phyloP scores from a whole-genome alignment of 2,888 invertebrate species.

The Bellardia bayeri region DNA sequence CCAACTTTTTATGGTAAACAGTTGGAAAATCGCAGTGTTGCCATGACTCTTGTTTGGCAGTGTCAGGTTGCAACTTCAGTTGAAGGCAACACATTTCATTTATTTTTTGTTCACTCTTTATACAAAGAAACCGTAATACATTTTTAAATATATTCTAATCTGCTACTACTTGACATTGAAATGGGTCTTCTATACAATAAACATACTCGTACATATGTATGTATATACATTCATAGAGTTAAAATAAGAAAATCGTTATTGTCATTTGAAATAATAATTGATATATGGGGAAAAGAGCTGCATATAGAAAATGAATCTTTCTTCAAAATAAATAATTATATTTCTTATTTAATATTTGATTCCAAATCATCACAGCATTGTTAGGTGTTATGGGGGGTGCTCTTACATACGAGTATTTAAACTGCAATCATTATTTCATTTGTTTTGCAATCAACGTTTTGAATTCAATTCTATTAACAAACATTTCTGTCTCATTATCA shows the following conservation, averaged over 20 bases:
- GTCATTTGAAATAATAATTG: neutral
- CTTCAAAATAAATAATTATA: too few relatives aligned
- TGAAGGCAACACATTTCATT: neutral
- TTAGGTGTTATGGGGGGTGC: too few relatives aligned
- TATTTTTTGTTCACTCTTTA: neutral
- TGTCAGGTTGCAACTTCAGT: neutral
- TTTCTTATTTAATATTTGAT: too few relatives aligned
- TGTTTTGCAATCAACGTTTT: too few relatives aligned
- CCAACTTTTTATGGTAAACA: conserved; percentile 25
- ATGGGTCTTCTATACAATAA: neutral
- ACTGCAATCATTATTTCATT: too few relatives aligned
- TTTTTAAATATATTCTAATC: neutral
- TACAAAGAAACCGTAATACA: too few relatives aligned
- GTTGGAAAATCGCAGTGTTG: neutral
- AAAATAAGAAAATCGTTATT: neutral
- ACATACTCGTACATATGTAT: too few relatives aligned
- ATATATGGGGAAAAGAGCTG: neutral
- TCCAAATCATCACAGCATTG: too few relatives aligned
- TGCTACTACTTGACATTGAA: conserved; percentile 5
- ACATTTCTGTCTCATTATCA: too few relatives aligned
- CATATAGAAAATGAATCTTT: too few relatives aligned
- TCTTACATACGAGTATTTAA: too few relatives aligned
- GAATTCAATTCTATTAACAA: too few relatives aligned
- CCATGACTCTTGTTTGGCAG: neutral
- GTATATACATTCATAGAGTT: neutral